phyloP scores from a whole-genome alignment of 2,797 vertebrate genomes.

The Melanotaenia nigrans region DNA sequence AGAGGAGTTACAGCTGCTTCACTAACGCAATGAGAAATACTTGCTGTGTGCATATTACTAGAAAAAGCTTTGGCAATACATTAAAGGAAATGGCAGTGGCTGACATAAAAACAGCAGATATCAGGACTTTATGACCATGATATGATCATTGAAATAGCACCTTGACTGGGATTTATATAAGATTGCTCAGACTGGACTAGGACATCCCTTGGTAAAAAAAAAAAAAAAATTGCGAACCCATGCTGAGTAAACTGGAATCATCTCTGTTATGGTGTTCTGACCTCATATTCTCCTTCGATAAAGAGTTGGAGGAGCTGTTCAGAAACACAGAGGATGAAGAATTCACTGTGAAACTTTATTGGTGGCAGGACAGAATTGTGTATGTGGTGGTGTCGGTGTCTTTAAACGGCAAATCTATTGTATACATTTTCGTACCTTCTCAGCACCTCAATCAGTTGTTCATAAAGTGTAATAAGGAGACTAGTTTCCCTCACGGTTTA shows the following conservation, averaged over 20 bases:
- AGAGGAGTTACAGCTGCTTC: neutral
- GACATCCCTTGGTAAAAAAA: neutral
- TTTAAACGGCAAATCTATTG: too few species aligned
- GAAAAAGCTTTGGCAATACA: neutral
- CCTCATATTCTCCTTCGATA: neutral
- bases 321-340: too few species aligned
- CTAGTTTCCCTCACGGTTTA: too few species aligned
- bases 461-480: too few species aligned
- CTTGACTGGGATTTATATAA: neutral
- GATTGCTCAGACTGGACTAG: neutral
- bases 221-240: neutral
- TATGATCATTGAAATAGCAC: neutral
- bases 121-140: neutral
- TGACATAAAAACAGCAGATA: neutral
- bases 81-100: neutral
- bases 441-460: too few species aligned
- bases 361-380: too few species aligned
- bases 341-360: too few species aligned
- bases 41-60: neutral
- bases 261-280: neutral
- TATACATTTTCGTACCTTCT: too few species aligned
- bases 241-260: neutral
- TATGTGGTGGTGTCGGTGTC: too few species aligned
- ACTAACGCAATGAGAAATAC: neutral
- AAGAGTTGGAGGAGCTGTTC: too few species aligned